Percentiles rank a stretch among this genome's conserved stretches.
Conservation (phyloP, 2,797 vertebrate species). For the Cyclura pinguis region DNA sequence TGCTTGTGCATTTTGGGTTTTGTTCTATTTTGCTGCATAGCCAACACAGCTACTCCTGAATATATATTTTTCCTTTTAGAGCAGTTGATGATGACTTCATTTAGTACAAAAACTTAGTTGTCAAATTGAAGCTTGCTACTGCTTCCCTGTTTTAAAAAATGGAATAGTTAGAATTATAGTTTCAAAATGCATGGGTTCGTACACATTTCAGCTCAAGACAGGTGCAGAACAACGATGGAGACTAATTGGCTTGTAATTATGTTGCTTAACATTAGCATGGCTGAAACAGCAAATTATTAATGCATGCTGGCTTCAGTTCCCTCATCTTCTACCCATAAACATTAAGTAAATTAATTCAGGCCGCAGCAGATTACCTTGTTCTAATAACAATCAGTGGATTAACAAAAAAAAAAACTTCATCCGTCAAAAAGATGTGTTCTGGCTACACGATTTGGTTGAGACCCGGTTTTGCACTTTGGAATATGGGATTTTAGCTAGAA, state of each 20-base stretch:
- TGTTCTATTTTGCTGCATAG: no score
- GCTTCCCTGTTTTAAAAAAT: neutral
- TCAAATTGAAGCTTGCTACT: neutral
- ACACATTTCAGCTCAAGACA: neutral
- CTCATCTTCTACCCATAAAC: neutral
- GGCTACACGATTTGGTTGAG: neutral
- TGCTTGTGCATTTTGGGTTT: no score
- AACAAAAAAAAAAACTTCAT: neutral
- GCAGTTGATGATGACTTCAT: neutral
- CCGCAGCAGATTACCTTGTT: neutral
- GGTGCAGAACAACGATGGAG: neutral
- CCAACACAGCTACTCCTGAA: no score
- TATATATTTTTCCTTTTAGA: neutral
- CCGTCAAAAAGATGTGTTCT: neutral
- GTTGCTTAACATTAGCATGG: neutral
- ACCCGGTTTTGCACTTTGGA: neutral
- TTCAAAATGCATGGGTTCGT: neutral
- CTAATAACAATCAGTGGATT: neutral
- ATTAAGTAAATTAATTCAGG: conserved; percentile 12
- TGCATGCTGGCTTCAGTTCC: conserved; percentile 9
- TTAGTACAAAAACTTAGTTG: neutral
- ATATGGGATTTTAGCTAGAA: neutral
- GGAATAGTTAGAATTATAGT: neutral
- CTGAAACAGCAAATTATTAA: conserved; percentile 18
- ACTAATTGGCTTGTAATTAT: conserved; percentile 33